These are phyloP conservation scores for Clamator glandarius DNA, from an alignment of 2,797 vertebrate genomes.

Conservation along the genomic window DNA sequence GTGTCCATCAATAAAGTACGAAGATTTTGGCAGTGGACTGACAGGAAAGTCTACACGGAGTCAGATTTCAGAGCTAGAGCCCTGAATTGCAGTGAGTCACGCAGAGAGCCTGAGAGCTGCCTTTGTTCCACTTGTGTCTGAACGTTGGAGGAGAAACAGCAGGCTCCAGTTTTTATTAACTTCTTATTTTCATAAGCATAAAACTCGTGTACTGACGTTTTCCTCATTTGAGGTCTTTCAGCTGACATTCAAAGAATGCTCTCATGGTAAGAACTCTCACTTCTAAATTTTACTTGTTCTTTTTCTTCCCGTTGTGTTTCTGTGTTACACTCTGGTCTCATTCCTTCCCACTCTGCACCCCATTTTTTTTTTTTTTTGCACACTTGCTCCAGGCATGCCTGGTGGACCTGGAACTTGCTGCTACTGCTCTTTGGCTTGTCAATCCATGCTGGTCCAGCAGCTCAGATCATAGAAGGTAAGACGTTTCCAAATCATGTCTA, in stretches of 20 bases:
- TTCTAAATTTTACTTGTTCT: not conserved
- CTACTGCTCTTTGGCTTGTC: constrained; percentile 49
- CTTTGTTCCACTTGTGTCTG: constrained; percentile 87
- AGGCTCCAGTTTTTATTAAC: constrained; percentile 36
- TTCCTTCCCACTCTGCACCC: not conserved
- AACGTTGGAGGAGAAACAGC: constrained; percentile 66
- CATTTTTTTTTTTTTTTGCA: not conserved
- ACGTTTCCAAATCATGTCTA: not conserved
- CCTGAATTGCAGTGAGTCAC: constrained; percentile 76
- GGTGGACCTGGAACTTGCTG: constrained; percentile 49
- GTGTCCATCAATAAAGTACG: constrained; percentile 10
- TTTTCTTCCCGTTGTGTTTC: not conserved
- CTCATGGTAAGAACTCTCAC: constrained; percentile 58
- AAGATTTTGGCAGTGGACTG: constrained; percentile 76
- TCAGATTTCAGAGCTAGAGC: constrained; percentile 87
- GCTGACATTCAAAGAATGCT: constrained; percentile 62
- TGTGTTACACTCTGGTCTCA: not conserved
- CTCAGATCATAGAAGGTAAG: constrained; percentile 78
- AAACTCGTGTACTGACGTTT: not conserved
- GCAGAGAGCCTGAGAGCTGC: constrained; percentile 83
- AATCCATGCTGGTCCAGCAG: constrained; percentile 31
- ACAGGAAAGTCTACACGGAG: constrained; percentile 74
- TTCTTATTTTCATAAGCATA: constrained; percentile 28
- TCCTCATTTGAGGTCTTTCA: not conserved
- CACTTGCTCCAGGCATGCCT: constrained; percentile 53